Conservation (phyloP, 2,797 vertebrate genomes). For the Otolemur crassicaudatus region DNA sequence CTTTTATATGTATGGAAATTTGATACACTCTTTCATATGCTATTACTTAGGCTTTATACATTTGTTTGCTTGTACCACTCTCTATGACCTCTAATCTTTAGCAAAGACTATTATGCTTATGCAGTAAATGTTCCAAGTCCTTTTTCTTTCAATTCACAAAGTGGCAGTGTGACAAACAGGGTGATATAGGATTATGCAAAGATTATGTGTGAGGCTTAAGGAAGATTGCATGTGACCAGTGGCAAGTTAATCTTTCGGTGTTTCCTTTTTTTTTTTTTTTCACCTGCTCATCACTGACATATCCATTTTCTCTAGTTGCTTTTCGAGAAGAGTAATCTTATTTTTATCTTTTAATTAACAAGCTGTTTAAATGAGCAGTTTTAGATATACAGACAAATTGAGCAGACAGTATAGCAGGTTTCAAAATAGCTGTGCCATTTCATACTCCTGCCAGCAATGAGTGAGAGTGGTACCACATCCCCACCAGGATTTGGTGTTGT, state of each 20-base stretch:
- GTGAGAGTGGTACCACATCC: neutral
- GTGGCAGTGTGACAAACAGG: neutral
- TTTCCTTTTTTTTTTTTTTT: neutral
- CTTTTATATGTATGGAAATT: neutral
- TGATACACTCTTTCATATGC: neutral
- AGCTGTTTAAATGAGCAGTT: neutral
- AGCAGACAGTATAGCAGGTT: neutral
- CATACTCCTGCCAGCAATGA: neutral
- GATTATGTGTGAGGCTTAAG: neutral
- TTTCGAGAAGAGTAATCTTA: neutral
- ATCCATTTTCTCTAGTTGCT: neutral
- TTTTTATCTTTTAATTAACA: neutral
- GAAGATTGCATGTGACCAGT: neutral
- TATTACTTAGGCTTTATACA: neutral
- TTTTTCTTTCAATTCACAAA: neutral
- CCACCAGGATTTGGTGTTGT: neutral
- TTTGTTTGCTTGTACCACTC: neutral
- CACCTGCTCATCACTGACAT: neutral
- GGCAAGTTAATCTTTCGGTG: neutral
- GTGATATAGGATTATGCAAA: neutral
- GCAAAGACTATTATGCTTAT: neutral
- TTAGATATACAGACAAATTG: neutral
- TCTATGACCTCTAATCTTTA: neutral
- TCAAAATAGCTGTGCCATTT: neutral
- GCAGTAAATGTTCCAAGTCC: neutral